These are phyloP conservation scores for Mayetiola destructor DNA, from an alignment of 2,888 invertebrate genomes.

Conservation along the genomic window DNA sequence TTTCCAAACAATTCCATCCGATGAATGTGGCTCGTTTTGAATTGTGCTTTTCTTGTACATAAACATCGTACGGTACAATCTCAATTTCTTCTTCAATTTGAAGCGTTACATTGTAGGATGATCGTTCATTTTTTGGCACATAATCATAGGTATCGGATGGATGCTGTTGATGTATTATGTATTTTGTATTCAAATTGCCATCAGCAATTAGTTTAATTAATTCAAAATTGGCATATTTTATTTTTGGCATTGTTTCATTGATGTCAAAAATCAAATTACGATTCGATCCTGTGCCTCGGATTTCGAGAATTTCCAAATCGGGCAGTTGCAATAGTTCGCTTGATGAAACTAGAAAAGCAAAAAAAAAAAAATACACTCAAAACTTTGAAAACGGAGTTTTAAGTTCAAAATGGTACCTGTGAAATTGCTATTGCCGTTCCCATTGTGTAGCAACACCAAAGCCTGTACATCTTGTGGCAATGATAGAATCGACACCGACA, in stretches of 20 bases:
- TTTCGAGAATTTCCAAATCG: slow-evolving; percentile 43
- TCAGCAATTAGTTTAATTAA: slow-evolving; percentile 34
- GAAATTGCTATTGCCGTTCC: slow-evolving; percentile 32
- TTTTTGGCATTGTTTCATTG: slow-evolving; percentile 35
- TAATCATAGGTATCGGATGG: slow-evolving; percentile 33
- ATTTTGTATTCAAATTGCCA: slow-evolving; percentile 28
- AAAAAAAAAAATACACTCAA: neutral
- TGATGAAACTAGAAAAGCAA: slow-evolving; percentile 25
- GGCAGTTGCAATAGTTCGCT: slow-evolving; percentile 28
- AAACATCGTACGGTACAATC: slow-evolving; percentile 48
- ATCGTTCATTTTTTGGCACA: slow-evolving; percentile 29
- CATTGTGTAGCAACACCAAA: slow-evolving; percentile 42
- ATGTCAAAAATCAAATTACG: slow-evolving; percentile 36
- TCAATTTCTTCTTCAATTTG: slow-evolving; percentile 35
- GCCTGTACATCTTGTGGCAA: slow-evolving; percentile 40
- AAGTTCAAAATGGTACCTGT: slow-evolving; percentile 24
- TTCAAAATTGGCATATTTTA: slow-evolving; percentile 42
- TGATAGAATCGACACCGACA: slow-evolving; percentile 27
- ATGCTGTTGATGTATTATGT: slow-evolving; percentile 27
- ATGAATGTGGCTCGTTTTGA: slow-evolving; percentile 32
- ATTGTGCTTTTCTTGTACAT: slow-evolving; percentile 40
- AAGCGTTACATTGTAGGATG: slow-evolving; percentile 19
- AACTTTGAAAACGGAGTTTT: neutral
- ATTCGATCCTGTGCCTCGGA: slow-evolving; percentile 40
- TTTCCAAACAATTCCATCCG: slow-evolving; percentile 37